Evolutionary conservation across 2,888 invertebrate genomes (phyloP).

Genomic region (Netelia fuscicornis): DNA sequence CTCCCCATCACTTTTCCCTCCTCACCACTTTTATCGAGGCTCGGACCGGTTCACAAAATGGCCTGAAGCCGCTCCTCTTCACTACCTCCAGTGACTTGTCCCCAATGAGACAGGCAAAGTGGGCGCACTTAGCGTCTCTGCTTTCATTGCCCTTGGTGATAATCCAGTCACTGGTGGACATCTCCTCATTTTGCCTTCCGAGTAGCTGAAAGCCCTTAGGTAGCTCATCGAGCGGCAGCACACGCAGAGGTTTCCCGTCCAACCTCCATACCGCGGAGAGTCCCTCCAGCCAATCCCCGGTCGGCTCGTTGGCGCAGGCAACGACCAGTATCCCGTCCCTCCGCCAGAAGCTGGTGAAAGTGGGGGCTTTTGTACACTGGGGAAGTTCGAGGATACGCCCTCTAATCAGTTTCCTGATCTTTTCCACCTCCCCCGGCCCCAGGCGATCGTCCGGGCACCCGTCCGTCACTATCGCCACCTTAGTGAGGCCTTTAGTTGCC

Average conservation of each 20-base stretch:
- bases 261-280: not conserved
- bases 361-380: not conserved
- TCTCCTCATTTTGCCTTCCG: slow-evolving; percentile 8
- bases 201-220: slow-evolving; percentile 1
- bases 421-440: not conserved
- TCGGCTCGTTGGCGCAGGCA: slow-evolving; percentile 6
- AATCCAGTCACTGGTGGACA: not conserved
- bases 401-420: not conserved
- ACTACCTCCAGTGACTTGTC: not conserved
- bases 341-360: slow-evolving; percentile 5
- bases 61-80: not conserved
- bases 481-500: not conserved
- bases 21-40: not conserved
- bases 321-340: not conserved
- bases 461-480: not conserved
- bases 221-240: slow-evolving; percentile 23
- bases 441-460: not conserved
- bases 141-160: not conserved
- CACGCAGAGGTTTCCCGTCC: not conserved
- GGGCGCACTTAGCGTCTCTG: not conserved
- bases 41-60: not conserved
- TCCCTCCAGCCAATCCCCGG: slow-evolving; percentile 15
- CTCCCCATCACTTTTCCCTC: not conserved
- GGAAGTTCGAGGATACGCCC: not conserved
- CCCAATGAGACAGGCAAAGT: not conserved